Base-by-base conservation (phyloP, 2,888 invertebrate species). In the Macrosoma leucophasiata region DNA sequence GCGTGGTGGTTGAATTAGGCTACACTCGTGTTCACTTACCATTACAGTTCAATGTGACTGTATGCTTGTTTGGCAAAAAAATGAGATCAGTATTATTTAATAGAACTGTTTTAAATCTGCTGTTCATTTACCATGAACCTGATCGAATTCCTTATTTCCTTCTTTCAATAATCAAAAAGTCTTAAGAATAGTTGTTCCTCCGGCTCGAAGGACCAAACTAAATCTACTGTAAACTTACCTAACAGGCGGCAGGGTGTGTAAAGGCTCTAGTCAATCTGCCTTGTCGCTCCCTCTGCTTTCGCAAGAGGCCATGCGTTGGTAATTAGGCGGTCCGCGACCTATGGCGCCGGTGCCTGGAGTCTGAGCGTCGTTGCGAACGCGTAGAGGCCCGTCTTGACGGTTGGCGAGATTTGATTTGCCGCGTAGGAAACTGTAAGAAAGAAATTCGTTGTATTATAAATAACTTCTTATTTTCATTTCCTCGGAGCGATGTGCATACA, bases 281-380 rank as follows among this genome's bases (percentile, higher is more conserved):
- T 92, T 91, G 58, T 92, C 91, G 53, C 89, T 90, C 38, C 89
- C 86, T 53, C 90, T 87, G 56, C 92, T 93, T 67, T 95, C 94
- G 68, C 91, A 94, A 65, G 94, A 94, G 73, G 91, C 91, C 91
- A 94, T 94, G 55, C 95, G 87, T 70, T 94, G 94, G 81, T 93
- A 95, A 59, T 81, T 89, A 4, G 91, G 92, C 20, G 90, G 90
- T 35, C 89, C 90, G 39, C 91, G 84, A 23, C 86, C 87, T 42
- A 90, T 87, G 40, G 87, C 84, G 3, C 90, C 88, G 41, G 89
- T 89, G 28, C 90, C 88, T 1, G 94, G 94, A 10, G 93, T 93
- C 34, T 89, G 89, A 31, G 88, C 87, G 50, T 91, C 90, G 19
- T 86, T 87, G 18, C 79, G 73, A 7, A 68, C 64, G 29, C 77